Percentiles rank a stretch among this genome's conserved stretches.
Conservation (phyloP, 1,140 invertebrate species). For the Brachionus sp. region DNA sequence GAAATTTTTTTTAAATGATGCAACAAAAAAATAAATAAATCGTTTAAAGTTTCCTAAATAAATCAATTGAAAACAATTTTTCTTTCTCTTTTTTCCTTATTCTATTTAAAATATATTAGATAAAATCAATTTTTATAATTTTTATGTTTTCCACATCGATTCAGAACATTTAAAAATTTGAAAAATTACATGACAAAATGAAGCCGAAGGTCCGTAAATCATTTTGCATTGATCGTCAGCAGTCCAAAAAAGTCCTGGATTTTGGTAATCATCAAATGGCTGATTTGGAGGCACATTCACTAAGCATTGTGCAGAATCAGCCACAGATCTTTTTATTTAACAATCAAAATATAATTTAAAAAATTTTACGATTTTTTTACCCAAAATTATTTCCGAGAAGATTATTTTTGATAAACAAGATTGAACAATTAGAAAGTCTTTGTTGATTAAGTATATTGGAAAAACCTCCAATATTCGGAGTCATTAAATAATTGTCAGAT, state of each 20-base stretch:
- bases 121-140: too few species aligned
- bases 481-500: slow-evolving; percentile 36
- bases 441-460: slow-evolving; percentile 27
- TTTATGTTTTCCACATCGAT: too few species aligned
- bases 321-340: not conserved
- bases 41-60: too few species aligned
- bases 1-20: too few species aligned
- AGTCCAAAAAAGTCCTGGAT: slow-evolving; percentile 32
- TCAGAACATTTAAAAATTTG: not conserved
- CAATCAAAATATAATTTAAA: not conserved
- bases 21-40: too few species aligned
- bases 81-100: too few species aligned
- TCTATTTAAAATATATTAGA: too few species aligned
- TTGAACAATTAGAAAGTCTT: slow-evolving; percentile 14
- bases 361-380: not conserved
- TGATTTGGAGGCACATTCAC: slow-evolving; percentile 6
- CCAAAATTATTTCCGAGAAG: not conserved
- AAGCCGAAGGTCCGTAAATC: slow-evolving; percentile 2
- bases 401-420: not conserved
- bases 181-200: slow-evolving; percentile 39
- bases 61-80: too few species aligned
- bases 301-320: not conserved
- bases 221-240: slow-evolving; percentile 44
- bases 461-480: not conserved
- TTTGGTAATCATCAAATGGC: slow-evolving; percentile 7